Base-by-base conservation (phyloP, 2,888 invertebrate genomes). In the Trachelus stipa region DNA sequence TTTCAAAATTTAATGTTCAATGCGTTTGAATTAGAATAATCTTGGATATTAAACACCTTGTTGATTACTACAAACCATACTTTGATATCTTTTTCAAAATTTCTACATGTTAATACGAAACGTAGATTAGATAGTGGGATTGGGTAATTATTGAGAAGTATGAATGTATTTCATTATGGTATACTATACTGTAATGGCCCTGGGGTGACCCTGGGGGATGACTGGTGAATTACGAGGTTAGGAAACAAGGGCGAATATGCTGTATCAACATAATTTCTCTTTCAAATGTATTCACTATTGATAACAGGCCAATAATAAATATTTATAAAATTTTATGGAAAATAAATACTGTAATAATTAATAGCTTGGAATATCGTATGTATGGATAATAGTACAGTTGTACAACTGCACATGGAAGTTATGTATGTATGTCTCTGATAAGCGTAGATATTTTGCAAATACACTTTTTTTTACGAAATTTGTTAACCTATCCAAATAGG, bases 281-380 rank as follows among this genome's bases (percentile, higher is more conserved):
- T 56, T 56, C 9, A 56, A 56, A 56, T 56, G 56, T 56, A 56
- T 56, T 31, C 34, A 71, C 12, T 71, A 33, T 71, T 23, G 56
- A 56, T 56, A 56, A 56, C 56, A 56, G 56, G 56, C 23, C 23
- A 71, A 9, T 71, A 71, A 71, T 71, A 71, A 71, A 71, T 71
- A 34, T 71, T 71, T 71, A 30, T 71, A 31, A 30, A 71, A 31
- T 71, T 71, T 71, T 71, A 34, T 71, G 33, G 33, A 56, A 56
- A 56, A 56, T 56, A 56, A 23, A 56, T 56, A 56, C 23, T 56
- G 56, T 56, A 23, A 56, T 2, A 56, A 56, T 23, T 56, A 23
- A 56, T 56, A 56, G 56, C 56, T 56, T 56, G 56, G 56, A 56
- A 56, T 56, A 56, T 56, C 56, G 56, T 56, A 56, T 56, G 56